These are phyloP conservation scores for Amitus sp. DNA, from an alignment of 2,888 invertebrate genomes.

Conservation along the genomic window DNA sequence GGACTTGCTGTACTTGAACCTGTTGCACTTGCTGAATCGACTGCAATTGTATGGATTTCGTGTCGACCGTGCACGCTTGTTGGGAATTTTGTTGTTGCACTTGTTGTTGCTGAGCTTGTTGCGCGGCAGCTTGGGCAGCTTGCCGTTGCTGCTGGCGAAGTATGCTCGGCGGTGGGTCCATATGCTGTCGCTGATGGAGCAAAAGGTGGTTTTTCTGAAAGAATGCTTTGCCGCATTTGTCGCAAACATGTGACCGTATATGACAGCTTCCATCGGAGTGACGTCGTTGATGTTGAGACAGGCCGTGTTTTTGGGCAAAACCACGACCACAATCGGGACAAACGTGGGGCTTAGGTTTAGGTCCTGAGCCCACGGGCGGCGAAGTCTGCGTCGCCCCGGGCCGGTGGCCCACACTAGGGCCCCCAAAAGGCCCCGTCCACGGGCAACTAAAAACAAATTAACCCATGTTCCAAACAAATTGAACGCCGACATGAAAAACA, in stretches of 20 bases:
- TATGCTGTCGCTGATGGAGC: constrained; percentile 84
- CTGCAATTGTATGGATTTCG: constrained; percentile 54
- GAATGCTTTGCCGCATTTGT: constrained; percentile 85
- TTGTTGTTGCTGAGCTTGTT: constrained; percentile 62
- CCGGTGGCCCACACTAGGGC: constrained; percentile 61
- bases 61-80: constrained; percentile 58
- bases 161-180: constrained; percentile 72
- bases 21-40: constrained; percentile 58
- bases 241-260: constrained; percentile 81
- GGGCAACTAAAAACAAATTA: constrained; percentile 32
- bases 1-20: constrained; percentile 60
- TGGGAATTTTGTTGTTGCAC: constrained; percentile 58
- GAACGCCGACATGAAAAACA: not conserved
- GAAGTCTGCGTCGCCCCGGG: constrained; percentile 64
- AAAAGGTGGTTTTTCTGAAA: constrained; percentile 87
- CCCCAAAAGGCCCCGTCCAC: constrained; percentile 63
- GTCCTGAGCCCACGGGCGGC: constrained; percentile 59
- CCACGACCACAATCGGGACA: constrained; percentile 84
- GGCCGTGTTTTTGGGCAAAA: constrained; percentile 84
- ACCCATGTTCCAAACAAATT: not conserved
- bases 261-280: constrained; percentile 85
- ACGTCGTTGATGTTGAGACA: constrained; percentile 82
- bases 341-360: constrained; percentile 79
- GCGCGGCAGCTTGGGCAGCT: constrained; percentile 62
- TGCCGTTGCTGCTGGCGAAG: constrained; percentile 62